Evolutionary conservation across 2,797 vertebrate species (phyloP), one percentile per base, ranked within the genome.

Genomic region (Sebastes diaconus): DNA sequence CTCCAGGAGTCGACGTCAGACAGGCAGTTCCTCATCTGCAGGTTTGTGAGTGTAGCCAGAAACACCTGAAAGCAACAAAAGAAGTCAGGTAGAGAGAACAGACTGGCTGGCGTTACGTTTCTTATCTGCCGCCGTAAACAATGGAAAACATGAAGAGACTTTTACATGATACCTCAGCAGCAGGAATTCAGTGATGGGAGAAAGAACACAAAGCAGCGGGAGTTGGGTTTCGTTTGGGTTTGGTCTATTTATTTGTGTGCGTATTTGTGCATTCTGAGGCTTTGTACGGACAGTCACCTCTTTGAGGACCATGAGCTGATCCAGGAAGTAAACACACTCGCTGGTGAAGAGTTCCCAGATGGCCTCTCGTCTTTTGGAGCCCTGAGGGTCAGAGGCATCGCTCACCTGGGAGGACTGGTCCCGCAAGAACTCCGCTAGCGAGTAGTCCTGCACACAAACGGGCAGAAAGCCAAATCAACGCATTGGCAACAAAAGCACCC

Each of bases 221-320:
- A 84, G 81, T 90, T 77, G 27, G 42, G 69, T 92, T 90, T 89
- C 83, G 2, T 77, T 79, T 84, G 68, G 81, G 82, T 84, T 90
- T 80, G 78, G 82, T 72, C 73, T 55, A 39, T 85, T 82, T 85
- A 34, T 85, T 76, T 58, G 65, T 80, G 50, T 29, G 54, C n/a
- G 39, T 25, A 42, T 74, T 7, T 69, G 60, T 73, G 67, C 29
- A 52, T 61, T 82, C 9, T 29, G 34, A 52, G 25, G 14, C 42
- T 34, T 74, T 80, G 58, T 24, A 20, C 3, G 22, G 57, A 84
- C 69, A 68, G 46, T 94, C 94, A 97, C 97, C 97, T 93, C 97
- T 94, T 98, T 97, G 86, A 99, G 96, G 92, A 99, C 97, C 94
- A 97, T 95, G 74, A 99, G 96, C 90, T 97, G 97, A 89, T 98